Evolutionary conservation across 2,797 vertebrate genomes (phyloP).

Genomic region (Leuciscus waleckii): DNA sequence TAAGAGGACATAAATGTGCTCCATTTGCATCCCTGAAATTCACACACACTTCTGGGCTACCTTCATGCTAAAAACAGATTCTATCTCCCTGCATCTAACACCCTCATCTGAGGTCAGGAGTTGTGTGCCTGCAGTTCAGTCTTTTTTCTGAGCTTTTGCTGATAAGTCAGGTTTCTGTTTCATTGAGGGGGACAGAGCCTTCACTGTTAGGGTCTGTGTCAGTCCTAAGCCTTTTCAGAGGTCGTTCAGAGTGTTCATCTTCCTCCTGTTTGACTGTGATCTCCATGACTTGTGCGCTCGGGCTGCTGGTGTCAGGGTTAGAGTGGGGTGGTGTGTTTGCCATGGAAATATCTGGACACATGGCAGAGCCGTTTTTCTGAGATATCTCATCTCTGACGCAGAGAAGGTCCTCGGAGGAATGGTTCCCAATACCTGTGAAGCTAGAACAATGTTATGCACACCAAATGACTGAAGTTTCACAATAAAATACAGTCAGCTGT

Average conservation of each 20-base stretch:
- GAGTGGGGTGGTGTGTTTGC: conserved; percentile 7
- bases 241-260: conserved; percentile 79
- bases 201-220: conserved; percentile 80
- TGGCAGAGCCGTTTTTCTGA: conserved; percentile 84
- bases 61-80: conserved; percentile 25
- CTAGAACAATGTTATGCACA: conserved; percentile 1
- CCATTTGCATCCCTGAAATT: conserved; percentile 53
- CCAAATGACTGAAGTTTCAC: neutral
- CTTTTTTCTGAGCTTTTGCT: conserved; percentile 11
- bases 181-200: neutral
- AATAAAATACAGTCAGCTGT: conserved; percentile 17
- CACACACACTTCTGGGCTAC: conserved; percentile 19
- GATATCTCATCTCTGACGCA: conserved; percentile 76
- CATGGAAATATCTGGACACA: conserved; percentile 64
- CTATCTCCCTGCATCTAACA: neutral
- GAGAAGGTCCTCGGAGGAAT: conserved; percentile 73
- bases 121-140: neutral
- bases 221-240: conserved; percentile 86
- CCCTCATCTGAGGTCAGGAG: conserved; percentile 14
- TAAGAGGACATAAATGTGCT: conserved; percentile 20
- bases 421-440: conserved; percentile 79
- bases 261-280: conserved; percentile 48
- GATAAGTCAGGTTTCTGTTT: conserved; percentile 42
- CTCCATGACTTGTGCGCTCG: conserved; percentile 21
- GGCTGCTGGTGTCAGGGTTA: conserved; percentile 34